Base-by-base conservation (phyloP, 2,797 vertebrate genomes). In the Melanotaenia parkinsoni region DNA sequence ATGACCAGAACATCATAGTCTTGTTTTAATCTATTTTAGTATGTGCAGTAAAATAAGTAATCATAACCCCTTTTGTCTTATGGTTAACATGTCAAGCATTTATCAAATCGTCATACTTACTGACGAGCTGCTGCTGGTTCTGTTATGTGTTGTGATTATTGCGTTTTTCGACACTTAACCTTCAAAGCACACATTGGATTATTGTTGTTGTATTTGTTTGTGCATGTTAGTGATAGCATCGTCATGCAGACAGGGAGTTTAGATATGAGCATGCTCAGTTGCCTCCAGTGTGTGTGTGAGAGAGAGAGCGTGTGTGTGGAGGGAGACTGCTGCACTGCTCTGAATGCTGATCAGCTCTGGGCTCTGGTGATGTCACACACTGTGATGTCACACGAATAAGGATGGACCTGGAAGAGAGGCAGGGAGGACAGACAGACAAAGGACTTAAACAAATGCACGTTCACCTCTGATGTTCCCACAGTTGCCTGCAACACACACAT, bases 271-370 rank as follows among this genome's bases (percentile, higher is more conserved):
- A 80, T 91, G 91, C 93, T 91, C 75, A 92, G 87, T 86, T 16
- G 68, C 91, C 86, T 89, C 71, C 79, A 35, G 47, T 79, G 69
- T 58, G 50, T 70, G 63, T 74, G 63, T 63, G 80, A 58, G 76
- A 80, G 30, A 80, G 43, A 40, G 7, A 40, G 16, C 4, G 43
- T 13, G 43, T n/a, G 45, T n/a, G 45, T 73, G 72, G 14, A 82
- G 79, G 80, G 75, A 83, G 84, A 74, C 69, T 84, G 89, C 82
- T 68, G 28, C 85, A 86, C 87, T 67, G 76, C 91, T 85, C 87
- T 92, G 91, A 92, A 92, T 92, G 86, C 84, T 94, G 89, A 95
- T 95, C 86, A 88, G 85, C 89, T 77, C 63, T 9, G 83, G 79
- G 81, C 86, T 82, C 78, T 76, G 82, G 80, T 93, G 92, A 93